Percentiles rank a stretch among this genome's conserved stretches.
These are phyloP conservation scores for Dryoscopus gambensis DNA, from an alignment of 2,113 vertebrate species.

Conservation along the genomic window DNA sequence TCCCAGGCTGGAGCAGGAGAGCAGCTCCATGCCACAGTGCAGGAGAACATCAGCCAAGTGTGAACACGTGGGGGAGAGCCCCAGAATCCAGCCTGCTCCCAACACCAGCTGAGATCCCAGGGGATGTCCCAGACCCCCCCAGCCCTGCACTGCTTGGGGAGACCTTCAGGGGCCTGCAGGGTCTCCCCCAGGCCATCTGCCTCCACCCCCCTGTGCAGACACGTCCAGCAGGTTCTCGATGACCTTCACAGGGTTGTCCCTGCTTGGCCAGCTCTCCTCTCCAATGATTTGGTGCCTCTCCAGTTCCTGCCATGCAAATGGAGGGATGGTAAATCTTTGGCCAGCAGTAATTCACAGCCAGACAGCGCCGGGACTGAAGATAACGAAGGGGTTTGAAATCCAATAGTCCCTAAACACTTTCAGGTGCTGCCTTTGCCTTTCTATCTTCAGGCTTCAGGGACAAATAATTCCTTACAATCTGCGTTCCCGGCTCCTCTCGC, in stretches of 20 bases:
- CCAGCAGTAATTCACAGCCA: not conserved
- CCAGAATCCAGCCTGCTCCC: not conserved
- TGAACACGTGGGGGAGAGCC: rapidly evolving
- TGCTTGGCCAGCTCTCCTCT: not conserved
- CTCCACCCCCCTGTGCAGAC: not conserved
- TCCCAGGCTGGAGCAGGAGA: not conserved
- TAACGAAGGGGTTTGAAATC: not conserved
- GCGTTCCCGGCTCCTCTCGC: not conserved
- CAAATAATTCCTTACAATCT: not conserved
- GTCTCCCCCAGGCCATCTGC: not conserved
- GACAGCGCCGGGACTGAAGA: not conserved
- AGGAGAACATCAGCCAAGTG: not conserved
- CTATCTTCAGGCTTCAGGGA: not conserved
- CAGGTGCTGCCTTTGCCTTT: not conserved
- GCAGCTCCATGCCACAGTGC: rapidly evolving
- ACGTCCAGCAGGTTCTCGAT: not conserved
- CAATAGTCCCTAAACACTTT: not conserved
- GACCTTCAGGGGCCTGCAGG: not conserved
- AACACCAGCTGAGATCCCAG: rapidly evolving
- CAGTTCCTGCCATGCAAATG: not conserved
- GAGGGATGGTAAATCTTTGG: not conserved
- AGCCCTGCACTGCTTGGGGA: not conserved
- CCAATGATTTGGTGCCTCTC: not conserved
- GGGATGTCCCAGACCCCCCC: not conserved
- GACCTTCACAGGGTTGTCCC: not conserved